A percentile compares a stretch with the other conserved stretches of the same genome.
These are phyloP conservation scores for Apotomis betuletana DNA, from an alignment of 2,888 invertebrate genomes.

Conservation along the genomic window DNA sequence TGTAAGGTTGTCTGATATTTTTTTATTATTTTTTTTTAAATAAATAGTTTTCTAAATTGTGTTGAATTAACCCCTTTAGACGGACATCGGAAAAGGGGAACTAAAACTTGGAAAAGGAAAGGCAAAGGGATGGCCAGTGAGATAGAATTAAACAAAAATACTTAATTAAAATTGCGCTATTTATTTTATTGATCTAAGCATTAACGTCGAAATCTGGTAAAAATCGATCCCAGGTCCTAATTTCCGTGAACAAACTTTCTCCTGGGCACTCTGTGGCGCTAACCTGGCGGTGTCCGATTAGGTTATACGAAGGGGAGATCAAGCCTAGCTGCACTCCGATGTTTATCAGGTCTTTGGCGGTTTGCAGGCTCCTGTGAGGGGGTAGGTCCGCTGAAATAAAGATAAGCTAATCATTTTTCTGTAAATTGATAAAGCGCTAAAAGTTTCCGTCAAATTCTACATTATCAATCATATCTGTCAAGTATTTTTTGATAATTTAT, in stretches of 20 bases:
- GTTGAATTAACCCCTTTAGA: too few relatives aligned
- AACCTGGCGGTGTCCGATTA: slow-evolving; percentile 84
- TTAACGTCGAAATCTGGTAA: slow-evolving; percentile 19
- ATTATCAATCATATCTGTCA: too few relatives aligned
- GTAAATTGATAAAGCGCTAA: background rate
- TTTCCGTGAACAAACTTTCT: slow-evolving; percentile 83
- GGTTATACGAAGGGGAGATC: slow-evolving; percentile 81
- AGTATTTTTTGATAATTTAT: too few relatives aligned
- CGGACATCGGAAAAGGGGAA: too few relatives aligned
- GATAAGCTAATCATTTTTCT: background rate
- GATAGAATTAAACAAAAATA: background rate
- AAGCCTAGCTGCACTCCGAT: slow-evolving; percentile 84
- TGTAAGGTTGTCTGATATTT: too few relatives aligned
- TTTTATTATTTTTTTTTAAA: too few relatives aligned
- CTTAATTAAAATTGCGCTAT: background rate
- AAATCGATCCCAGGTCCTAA: slow-evolving; percentile 83
- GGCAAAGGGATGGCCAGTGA: too few relatives aligned
- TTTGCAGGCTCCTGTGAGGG: slow-evolving; percentile 78
- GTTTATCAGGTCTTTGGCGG: slow-evolving; percentile 82
- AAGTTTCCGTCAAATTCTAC: too few relatives aligned
- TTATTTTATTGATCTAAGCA: slow-evolving; percentile 11
- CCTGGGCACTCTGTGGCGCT: slow-evolving; percentile 87
- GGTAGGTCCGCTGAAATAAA: slow-evolving; percentile 81
- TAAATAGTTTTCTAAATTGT: too few relatives aligned
- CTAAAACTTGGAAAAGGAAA: too few relatives aligned